A percentile compares a stretch with the other conserved stretches of the same genome.
phyloP scores from a whole-genome alignment of 2,113 vertebrate species.

The Haemorhous mexicanus region DNA sequence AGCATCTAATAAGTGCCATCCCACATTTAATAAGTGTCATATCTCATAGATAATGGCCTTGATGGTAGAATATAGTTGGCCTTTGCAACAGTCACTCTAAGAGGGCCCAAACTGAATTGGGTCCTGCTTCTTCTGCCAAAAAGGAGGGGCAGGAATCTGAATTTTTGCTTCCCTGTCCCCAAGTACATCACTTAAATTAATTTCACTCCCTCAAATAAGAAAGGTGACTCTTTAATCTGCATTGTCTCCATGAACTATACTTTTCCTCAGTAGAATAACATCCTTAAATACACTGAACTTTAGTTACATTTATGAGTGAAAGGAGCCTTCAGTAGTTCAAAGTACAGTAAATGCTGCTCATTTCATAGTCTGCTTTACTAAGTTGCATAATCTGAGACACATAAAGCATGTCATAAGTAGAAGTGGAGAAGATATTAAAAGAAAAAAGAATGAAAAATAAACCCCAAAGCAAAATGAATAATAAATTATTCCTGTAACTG shows the following conservation, averaged over 20 bases:
- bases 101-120: neutral
- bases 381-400: neutral
- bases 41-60: neutral
- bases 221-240: neutral
- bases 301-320: neutral
- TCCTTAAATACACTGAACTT: neutral
- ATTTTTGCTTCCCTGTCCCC: neutral
- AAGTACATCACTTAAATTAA: neutral
- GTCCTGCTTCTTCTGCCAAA: neutral
- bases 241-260: neutral
- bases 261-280: neutral
- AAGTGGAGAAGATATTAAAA: neutral
- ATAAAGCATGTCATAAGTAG: neutral
- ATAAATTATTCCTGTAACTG: neutral
- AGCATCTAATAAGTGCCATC: neutral
- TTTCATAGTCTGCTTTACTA: neutral
- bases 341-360: neutral
- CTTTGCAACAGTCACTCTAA: neutral
- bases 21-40: neutral
- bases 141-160: neutral
- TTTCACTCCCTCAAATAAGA: neutral
- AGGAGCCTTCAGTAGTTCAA: neutral
- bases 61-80: neutral
- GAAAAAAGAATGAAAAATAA: neutral
- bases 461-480: neutral